phyloP scores from a whole-genome alignment of 2,888 invertebrate species.

The Pandemis heparana region DNA sequence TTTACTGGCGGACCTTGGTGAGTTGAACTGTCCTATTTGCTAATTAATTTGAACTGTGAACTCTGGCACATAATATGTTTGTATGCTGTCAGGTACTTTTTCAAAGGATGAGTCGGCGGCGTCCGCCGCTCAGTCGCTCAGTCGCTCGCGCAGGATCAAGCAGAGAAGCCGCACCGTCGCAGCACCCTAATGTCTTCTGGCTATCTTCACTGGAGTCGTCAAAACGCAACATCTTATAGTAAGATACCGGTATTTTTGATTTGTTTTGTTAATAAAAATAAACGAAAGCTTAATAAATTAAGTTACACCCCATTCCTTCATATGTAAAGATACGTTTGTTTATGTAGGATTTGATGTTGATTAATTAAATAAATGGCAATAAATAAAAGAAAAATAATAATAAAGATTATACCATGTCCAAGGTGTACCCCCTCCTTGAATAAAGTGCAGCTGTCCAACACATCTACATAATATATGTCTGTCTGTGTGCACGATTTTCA shows the following conservation, averaged over 20 bases:
- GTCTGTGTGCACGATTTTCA: constrained; percentile 20
- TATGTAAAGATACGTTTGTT: constrained; percentile 63
- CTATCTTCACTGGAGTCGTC: constrained; percentile 46
- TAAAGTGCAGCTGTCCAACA: constrained; percentile 41
- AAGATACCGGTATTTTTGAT: constrained; percentile 82
- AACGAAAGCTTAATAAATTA: constrained; percentile 57
- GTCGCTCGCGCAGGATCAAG: constrained; percentile 19
- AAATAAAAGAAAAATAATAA: constrained; percentile 45
- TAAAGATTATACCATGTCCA: constrained; percentile 49
- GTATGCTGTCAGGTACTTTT: constrained; percentile 71
- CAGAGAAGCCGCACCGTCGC: constrained; percentile 11
- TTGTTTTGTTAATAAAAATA: constrained; percentile 79
- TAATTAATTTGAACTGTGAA: constrained; percentile 55
- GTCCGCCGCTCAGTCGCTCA: constrained; percentile 19
- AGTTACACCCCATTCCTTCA: constrained; percentile 46
- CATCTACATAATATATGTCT: constrained; percentile 18
- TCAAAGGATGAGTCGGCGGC: constrained; percentile 35
- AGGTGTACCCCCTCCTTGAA: constrained; percentile 52
- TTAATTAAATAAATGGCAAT: constrained; percentile 45
- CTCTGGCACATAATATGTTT: constrained; percentile 52
- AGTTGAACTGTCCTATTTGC: constrained; percentile 69
- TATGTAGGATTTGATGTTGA: constrained; percentile 52
- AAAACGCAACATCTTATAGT: constrained; percentile 75
- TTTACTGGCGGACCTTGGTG: constrained; percentile 60
- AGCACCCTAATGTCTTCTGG: constrained; percentile 1